These are phyloP conservation scores for Mallateleia sp. DNA, from an alignment of 2,888 invertebrate genomes.

Conservation along the genomic window DNA sequence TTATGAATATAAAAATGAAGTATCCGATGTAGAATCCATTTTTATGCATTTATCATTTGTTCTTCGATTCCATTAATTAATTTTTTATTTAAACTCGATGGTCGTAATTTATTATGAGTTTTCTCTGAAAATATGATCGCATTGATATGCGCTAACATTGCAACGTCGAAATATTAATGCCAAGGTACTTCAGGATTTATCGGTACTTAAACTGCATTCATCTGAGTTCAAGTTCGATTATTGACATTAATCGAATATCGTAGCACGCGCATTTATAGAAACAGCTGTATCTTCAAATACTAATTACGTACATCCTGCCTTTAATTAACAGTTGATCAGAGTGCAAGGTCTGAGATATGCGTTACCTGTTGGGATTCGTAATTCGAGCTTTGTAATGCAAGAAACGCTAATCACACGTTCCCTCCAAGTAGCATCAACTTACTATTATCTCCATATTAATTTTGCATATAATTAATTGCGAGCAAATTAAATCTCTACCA, in stretches of 20 bases:
- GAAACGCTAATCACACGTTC: slow-evolving; percentile 47
- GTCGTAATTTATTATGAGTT: too few relatives aligned
- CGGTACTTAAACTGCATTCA: neutral
- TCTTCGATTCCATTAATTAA: too few relatives aligned
- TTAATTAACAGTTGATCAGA: slow-evolving; percentile 60
- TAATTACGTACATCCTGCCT: slow-evolving; percentile 54
- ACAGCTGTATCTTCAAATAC: slow-evolving; percentile 36
- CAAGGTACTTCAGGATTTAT: too few relatives aligned
- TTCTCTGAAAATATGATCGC: too few relatives aligned
- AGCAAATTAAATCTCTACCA: slow-evolving; percentile 3
- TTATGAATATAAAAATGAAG: too few relatives aligned
- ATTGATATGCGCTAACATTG: neutral
- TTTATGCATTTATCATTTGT: too few relatives aligned
- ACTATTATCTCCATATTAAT: slow-evolving; percentile 34
- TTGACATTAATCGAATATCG: slow-evolving; percentile 38
- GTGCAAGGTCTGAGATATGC: slow-evolving; percentile 29
- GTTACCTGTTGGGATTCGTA: slow-evolving; percentile 46
- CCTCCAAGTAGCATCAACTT: neutral
- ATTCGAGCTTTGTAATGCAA: slow-evolving; percentile 52
- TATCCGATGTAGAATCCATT: too few relatives aligned
- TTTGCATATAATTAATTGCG: slow-evolving; percentile 41
- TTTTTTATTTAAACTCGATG: too few relatives aligned
- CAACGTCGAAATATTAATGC: too few relatives aligned
- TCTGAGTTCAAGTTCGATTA: slow-evolving; percentile 48
- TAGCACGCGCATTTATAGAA: slow-evolving; percentile 44